phyloP scores from a whole-genome alignment of 2,797 vertebrate species.

The Lagocephalus sceleratus region DNA sequence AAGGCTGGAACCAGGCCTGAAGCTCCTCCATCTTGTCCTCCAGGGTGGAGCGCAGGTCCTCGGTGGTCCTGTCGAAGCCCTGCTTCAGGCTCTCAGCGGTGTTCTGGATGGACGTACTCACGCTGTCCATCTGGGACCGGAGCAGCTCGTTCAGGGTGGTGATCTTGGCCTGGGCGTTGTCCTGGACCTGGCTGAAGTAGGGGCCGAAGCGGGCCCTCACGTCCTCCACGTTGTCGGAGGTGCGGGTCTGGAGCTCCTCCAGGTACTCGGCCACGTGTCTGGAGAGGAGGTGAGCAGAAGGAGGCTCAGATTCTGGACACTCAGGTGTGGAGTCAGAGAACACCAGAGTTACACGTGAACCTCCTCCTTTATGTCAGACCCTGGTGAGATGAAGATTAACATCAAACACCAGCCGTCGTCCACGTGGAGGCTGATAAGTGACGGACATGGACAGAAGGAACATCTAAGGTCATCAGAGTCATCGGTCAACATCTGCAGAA shows the following conservation, averaged over 20 bases:
- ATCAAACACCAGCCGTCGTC: no score
- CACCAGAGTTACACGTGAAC: no score
- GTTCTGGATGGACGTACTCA: conserved; percentile 50
- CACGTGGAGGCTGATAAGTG: no score
- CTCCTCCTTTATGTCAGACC: no score
- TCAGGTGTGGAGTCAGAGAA: no score
- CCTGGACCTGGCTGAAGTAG: conserved; percentile 57
- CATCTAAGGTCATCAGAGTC: no score
- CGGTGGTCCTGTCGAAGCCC: conserved; percentile 50
- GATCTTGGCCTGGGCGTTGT: conserved; percentile 68
- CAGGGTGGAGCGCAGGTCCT: conserved; percentile 51
- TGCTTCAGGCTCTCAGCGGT: conserved; percentile 47
- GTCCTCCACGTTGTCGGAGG: conserved; percentile 52
- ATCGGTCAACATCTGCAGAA: no score
- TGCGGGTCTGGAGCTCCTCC: conserved; percentile 45
- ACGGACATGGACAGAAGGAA: no score
- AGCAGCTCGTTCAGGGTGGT: conserved; percentile 58
- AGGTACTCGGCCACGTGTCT: conserved; percentile 65
- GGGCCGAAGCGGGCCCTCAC: conserved; percentile 61
- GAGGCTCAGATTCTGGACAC: no score
- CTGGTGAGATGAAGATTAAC: no score
- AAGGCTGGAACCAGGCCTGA: conserved; percentile 69
- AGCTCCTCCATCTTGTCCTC: conserved; percentile 64
- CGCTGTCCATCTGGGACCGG: conserved; percentile 48
- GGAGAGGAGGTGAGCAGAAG: conserved; percentile 1